Base-by-base conservation (phyloP, 1,140 invertebrate genomes). In the Xylocopa sonorina region DNA sequence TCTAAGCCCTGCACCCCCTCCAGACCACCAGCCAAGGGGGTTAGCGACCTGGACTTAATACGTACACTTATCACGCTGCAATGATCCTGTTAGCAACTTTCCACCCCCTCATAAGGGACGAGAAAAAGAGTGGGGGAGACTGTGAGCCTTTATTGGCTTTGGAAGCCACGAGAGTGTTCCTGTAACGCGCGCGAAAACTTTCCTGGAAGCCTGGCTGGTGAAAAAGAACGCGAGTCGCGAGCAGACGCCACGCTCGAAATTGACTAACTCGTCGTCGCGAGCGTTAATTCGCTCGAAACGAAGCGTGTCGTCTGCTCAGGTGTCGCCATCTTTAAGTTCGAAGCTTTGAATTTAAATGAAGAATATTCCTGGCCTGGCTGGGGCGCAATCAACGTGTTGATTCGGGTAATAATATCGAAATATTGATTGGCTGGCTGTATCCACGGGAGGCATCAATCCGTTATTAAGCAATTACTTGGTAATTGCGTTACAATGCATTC, bases 51-150 rank as follows among this genome's bases (percentile, higher is more conserved):
- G 87, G 74, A 85, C 90, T 90, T 89, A 91, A 90, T 91, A 90
- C 89, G 90, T 90, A 89, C 86, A 89, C 90, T 91, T 90, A 90
- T 91, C 89, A 89, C 89, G 89, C 89, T 87, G 89, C 88, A 89
- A 90, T 91, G 90, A 91, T 91, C 90, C 89, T 89, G 88, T 91
- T 91, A 91, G 85, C 79, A 89, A 90, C 84, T 90, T 89, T 75
- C 80, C 57, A 76, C 68, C 79, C 84, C 82, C 82, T 27, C 9
- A 38, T 21, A 38, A 63, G 46, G 27, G 5, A 29, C 24, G 48
- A 46, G 27, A 41, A 27, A 74, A 81, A 90, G 81, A 83, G 84
- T 88, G 82, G 87, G 88, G 88, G 89, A 88, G 88, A 89, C 88
- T 84, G 82, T 75, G 84, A 88, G 81, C 82, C 85, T 84, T 91